These are phyloP conservation scores for Scleropages formosus DNA, from an alignment of 2,797 vertebrate genomes.

Conservation along the genomic window DNA sequence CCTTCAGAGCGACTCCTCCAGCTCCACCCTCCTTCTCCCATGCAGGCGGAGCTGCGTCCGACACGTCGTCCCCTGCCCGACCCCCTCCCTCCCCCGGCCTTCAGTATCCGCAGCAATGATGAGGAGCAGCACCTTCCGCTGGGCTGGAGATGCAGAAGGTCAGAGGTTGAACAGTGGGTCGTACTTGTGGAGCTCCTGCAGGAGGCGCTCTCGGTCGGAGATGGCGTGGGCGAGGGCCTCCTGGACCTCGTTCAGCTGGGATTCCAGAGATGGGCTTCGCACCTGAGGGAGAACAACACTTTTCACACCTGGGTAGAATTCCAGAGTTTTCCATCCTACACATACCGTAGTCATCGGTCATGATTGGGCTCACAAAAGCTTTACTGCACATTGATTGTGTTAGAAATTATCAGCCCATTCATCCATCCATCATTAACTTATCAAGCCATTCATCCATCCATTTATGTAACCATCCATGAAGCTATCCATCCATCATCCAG, in stretches of 20 bases:
- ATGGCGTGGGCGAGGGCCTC: constrained; percentile 75
- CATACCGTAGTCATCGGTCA: too few relatives aligned
- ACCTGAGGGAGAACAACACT: constrained; percentile 21
- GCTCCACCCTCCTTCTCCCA: background rate
- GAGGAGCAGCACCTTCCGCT: constrained; percentile 23
- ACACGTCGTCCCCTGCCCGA: constrained; percentile 4
- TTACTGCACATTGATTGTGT: too few relatives aligned
- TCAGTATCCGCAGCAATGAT: background rate
- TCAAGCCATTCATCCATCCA: too few relatives aligned
- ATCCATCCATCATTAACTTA: too few relatives aligned
- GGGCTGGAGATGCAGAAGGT: constrained; percentile 32
- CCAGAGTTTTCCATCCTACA: too few relatives aligned
- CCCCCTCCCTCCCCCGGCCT: background rate
- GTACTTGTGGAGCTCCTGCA: constrained; percentile 87
- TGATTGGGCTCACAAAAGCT: too few relatives aligned
- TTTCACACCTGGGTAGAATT: background rate
- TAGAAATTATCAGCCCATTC: too few relatives aligned
- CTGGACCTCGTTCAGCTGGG: constrained; percentile 70
- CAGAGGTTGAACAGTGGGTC: constrained; percentile 85
- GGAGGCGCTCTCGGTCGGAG: constrained; percentile 79
- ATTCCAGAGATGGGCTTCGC: constrained; percentile 62
- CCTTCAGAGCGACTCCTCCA: background rate
- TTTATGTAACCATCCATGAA: too few relatives aligned
- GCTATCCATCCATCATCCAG: too few relatives aligned
- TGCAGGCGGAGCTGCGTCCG: background rate